Evolutionary conservation across 2,797 vertebrate genomes (phyloP), one percentile per base, ranked within the genome.

Genomic region (Enteromius thamalakanensis): DNA sequence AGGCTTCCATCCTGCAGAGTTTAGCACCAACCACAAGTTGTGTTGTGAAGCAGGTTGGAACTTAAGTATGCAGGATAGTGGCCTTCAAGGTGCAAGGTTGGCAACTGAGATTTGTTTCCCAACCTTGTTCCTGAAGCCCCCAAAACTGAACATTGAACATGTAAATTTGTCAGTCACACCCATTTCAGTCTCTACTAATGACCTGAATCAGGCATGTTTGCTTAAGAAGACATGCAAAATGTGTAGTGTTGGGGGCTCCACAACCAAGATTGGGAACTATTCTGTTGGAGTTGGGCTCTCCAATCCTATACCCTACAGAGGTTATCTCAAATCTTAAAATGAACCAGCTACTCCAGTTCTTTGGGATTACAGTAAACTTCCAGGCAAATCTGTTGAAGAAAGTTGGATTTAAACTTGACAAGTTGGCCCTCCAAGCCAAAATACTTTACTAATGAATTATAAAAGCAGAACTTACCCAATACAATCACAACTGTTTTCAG

Each of bases 401-500:
- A 17, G 32, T 12, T 55, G 32, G 6, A 17, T 14, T 4, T 29
- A 11, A 49, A 49, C 69, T 32, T 15, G 49, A 47, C 8, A 2
- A 0, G 1, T 34, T n/a, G 10, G 19, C 29, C 49, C 11, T 55
- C 3, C 3, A 37, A 37, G 6, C 0, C 2, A 9, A 64, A 5
- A 26, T 3, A 64, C 6, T 4, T 34, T 4, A 7, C n/a, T 60
- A 80, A 32, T 62, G 0, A 42, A 60, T 60, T 23, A 60, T 60
- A 11, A 4, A 12, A 49, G 62, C 4, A 6, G 23, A 15, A 85
- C 89, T 87, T 78, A 99, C 98, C 98, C 81, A 99, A 93, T 11
- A 99, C 98, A 86, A 99, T 99, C 88, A 95, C 97, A 86, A 99
- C 98, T 0, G 98, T 99, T 94, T 99, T 99, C 92, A 99, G 94